Evolutionary conservation across 2,113 vertebrate species (phyloP).

Genomic region (Oncorhynchus nerka): DNA sequence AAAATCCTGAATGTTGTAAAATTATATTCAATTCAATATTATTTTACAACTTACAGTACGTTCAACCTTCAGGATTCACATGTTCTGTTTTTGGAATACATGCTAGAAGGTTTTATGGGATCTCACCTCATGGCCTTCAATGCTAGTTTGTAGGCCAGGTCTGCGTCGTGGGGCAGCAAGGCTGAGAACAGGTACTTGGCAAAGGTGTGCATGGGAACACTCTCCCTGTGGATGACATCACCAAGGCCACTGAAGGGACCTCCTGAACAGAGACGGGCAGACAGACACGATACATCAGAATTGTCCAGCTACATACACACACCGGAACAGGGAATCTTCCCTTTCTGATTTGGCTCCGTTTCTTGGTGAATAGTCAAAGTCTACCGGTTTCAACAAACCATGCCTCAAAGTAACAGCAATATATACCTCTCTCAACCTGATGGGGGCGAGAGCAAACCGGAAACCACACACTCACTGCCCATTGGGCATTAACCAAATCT

Average conservation of each 20-base stretch:
- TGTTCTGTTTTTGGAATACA: not conserved
- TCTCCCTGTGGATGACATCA: slow-evolving; percentile 96
- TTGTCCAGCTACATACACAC: too few relatives aligned
- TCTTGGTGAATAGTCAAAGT: too few relatives aligned
- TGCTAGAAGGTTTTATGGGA: too few relatives aligned
- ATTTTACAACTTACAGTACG: too few relatives aligned
- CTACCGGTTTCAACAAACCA: not conserved
- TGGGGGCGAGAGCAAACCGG: not conserved
- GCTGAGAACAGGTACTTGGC: slow-evolving; percentile 98
- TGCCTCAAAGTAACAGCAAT: not conserved
- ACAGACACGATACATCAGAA: too few relatives aligned
- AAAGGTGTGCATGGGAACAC: slow-evolving; percentile 98
- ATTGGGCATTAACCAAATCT: not conserved
- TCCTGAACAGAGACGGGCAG: slow-evolving; percentile 66
- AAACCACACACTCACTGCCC: not conserved
- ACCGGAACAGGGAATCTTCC: too few relatives aligned
- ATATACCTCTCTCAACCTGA: not conserved
- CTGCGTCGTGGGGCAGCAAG: slow-evolving; percentile 90
- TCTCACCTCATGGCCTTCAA: slow-evolving; percentile 94
- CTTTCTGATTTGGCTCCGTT: too few relatives aligned
- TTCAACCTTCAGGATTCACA: too few relatives aligned
- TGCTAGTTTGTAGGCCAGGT: slow-evolving; percentile 94
- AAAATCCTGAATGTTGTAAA: too few relatives aligned
- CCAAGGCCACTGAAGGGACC: slow-evolving; percentile 96
- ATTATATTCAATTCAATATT: too few relatives aligned